Evolutionary conservation across 1,140 invertebrate genomes (phyloP).

Genomic region (Papilio glaucus): DNA sequence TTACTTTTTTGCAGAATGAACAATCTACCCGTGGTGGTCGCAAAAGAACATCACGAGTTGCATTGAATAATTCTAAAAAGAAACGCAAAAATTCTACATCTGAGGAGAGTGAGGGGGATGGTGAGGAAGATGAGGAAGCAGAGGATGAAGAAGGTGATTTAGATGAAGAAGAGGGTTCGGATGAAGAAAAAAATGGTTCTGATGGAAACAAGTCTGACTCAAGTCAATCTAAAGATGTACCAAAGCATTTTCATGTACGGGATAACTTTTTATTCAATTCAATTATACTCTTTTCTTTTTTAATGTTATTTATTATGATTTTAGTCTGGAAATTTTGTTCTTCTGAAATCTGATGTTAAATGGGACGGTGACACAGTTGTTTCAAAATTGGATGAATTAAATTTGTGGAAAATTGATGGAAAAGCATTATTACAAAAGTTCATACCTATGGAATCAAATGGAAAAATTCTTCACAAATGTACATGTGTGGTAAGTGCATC

Average conservation of each 20-base stretch:
- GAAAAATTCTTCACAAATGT: constrained; percentile 88
- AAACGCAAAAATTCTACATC: constrained; percentile 73
- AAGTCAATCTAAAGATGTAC: constrained; percentile 82
- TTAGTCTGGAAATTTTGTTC: constrained; percentile 88
- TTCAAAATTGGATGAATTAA: constrained; percentile 84
- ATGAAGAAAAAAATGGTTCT: constrained; percentile 82
- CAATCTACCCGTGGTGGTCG: constrained; percentile 61
- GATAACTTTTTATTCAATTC: background rate
- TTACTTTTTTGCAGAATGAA: constrained; percentile 58
- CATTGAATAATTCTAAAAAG: constrained; percentile 73
- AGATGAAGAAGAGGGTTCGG: constrained; percentile 81
- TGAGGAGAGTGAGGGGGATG: constrained; percentile 75
- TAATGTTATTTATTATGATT: constrained; percentile 41
- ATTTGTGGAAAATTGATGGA: constrained; percentile 91
- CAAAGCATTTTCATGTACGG: constrained; percentile 83
- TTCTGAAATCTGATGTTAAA: constrained; percentile 87
- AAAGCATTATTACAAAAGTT: constrained; percentile 91
- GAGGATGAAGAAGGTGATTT: constrained; percentile 76
- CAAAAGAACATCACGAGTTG: constrained; percentile 63
- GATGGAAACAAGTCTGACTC: constrained; percentile 83
- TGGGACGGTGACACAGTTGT: constrained; percentile 83
- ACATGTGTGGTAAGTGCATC: constrained; percentile 87
- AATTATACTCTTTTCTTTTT: background rate
- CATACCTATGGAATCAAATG: constrained; percentile 88
- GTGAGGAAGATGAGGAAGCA: constrained; percentile 74